A percentile compares a stretch with the other conserved stretches of the same genome.
These are phyloP conservation scores for Bombyx huttoni DNA, from an alignment of 2,888 invertebrate genomes.

Conservation along the genomic window DNA sequence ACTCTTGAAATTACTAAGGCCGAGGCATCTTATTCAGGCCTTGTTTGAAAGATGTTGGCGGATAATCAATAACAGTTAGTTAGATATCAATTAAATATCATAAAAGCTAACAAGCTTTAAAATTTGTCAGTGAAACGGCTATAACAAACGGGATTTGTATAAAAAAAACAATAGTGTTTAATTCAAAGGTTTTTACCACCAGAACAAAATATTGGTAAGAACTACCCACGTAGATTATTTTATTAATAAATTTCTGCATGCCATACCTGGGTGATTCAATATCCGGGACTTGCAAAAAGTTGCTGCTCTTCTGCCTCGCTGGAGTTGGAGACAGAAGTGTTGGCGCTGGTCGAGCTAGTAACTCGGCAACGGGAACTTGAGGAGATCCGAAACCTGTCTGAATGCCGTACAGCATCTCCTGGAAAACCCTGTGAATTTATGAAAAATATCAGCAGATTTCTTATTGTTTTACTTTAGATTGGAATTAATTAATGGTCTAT, in stretches of 20 bases:
- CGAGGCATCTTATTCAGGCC: too few relatives aligned
- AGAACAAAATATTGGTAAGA: background rate
- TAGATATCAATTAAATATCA: too few relatives aligned
- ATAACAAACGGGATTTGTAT: too few relatives aligned
- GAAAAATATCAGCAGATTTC: constrained; percentile 5
- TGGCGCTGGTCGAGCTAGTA: constrained; percentile 88
- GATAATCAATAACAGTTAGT: too few relatives aligned
- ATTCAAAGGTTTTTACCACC: background rate
- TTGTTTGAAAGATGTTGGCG: too few relatives aligned
- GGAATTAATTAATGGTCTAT: too few relatives aligned
- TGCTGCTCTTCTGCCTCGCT: constrained; percentile 88
- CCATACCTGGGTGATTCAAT: constrained; percentile 81
- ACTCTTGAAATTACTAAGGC: too few relatives aligned
- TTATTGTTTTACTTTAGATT: too few relatives aligned
- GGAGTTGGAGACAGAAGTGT: constrained; percentile 89
- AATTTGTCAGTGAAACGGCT: too few relatives aligned
- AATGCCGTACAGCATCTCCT: constrained; percentile 96
- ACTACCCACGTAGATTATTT: background rate
- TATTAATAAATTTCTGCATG: background rate
- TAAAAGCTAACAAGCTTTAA: too few relatives aligned
- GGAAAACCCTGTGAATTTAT: constrained; percentile 76
- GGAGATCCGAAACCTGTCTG: constrained; percentile 94
- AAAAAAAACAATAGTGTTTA: too few relatives aligned
- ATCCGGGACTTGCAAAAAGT: constrained; percentile 92
- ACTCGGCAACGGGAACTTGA: constrained; percentile 92